phyloP scores from a whole-genome alignment of 2,113 vertebrate genomes.

The Prolemur simus region DNA sequence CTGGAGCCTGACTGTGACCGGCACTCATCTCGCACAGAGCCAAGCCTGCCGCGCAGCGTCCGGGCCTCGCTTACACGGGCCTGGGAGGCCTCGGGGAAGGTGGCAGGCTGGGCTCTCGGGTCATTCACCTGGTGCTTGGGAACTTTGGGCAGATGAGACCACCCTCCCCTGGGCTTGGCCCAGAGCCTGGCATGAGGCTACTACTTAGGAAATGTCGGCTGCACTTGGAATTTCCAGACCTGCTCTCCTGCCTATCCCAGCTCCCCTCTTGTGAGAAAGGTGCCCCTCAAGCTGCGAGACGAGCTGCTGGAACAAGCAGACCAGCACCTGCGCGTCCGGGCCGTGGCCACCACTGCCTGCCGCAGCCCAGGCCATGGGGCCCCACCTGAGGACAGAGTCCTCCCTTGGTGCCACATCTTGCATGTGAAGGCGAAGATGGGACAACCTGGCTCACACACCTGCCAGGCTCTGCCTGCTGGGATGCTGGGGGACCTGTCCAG shows the following conservation, averaged over 20 bases:
- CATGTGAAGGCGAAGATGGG: neutral
- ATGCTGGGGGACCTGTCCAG: neutral
- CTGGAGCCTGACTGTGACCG: neutral
- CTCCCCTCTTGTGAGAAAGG: neutral
- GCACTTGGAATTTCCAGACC: neutral
- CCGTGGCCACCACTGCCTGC: neutral
- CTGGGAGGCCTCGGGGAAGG: neutral
- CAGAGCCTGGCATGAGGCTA: neutral
- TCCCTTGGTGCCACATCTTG: neutral
- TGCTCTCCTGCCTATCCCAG: neutral
- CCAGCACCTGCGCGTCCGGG: neutral
- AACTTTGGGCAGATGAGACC: neutral
- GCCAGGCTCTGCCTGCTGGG: neutral
- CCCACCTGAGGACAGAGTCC: neutral
- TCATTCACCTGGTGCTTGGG: neutral
- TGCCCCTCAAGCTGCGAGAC: neutral
- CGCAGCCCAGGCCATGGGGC: rapidly evolving
- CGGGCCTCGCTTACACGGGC: neutral
- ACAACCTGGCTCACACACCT: neutral
- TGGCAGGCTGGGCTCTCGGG: neutral
- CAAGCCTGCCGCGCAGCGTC: neutral
- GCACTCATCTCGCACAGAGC: rapidly evolving
- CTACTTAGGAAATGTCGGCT: neutral
- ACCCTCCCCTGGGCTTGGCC: rapidly evolving
- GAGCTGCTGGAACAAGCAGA: neutral